phyloP scores from a whole-genome alignment of 2,797 vertebrate genomes.

The Enteromius afrohamiltoni region DNA sequence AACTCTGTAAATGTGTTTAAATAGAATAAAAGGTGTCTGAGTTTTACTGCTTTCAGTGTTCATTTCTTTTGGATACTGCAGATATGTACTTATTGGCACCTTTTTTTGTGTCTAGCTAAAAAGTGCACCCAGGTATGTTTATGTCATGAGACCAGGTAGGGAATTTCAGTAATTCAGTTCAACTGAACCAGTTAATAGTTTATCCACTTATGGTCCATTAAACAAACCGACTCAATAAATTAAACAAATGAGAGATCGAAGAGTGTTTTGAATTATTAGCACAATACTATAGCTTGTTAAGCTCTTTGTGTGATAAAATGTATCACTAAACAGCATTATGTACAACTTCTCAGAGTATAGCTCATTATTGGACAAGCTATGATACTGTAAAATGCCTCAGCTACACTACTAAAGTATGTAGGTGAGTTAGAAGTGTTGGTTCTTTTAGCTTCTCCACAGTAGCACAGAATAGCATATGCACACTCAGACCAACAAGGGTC shows the following conservation, averaged over 20 bases:
- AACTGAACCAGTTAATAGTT: not conserved
- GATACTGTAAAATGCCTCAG: not conserved
- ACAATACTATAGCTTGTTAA: not conserved
- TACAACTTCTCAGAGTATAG: not conserved
- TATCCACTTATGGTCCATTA: not conserved
- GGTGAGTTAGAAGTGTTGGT: not conserved
- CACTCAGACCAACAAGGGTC: conserved; percentile 9
- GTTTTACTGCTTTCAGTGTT: too few relatives aligned
- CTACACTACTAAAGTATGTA: not conserved
- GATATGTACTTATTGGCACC: too few relatives aligned
- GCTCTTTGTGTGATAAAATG: not conserved
- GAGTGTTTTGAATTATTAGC: not conserved
- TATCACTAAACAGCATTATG: not conserved
- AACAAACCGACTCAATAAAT: not conserved
- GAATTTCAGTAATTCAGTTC: not conserved
- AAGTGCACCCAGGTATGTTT: too few relatives aligned
- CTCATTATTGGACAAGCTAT: not conserved
- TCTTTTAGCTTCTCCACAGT: not conserved
- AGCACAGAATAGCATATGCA: conserved; percentile 3
- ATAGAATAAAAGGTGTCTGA: too few relatives aligned
- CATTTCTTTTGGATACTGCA: too few relatives aligned
- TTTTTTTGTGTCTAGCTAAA: too few relatives aligned
- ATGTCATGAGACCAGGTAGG: not conserved
- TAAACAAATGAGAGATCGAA: not conserved
- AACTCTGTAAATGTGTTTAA: too few relatives aligned